phyloP scores from a whole-genome alignment of 2,113 vertebrate species.

The Sinosuthora webbiana region DNA sequence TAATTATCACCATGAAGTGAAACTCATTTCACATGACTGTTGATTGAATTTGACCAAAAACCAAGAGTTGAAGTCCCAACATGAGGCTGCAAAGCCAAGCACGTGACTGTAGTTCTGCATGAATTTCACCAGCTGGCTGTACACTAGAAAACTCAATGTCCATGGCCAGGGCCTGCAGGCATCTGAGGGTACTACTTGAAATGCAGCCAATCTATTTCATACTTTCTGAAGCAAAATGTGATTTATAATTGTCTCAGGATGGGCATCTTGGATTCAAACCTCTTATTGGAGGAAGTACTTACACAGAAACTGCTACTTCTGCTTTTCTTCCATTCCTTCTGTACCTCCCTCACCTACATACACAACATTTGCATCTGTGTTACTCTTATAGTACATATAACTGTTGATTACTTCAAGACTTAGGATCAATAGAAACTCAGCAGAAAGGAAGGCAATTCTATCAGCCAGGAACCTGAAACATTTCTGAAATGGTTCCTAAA shows the following conservation, averaged over 20 bases:
- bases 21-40: neutral
- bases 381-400: neutral
- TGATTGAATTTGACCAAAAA: neutral
- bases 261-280: neutral
- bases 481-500: slow-evolving; percentile 78
- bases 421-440: slow-evolving; percentile 39
- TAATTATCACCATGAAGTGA: neutral
- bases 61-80: neutral
- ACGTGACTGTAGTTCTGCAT: rapidly evolving
- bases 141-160: neutral
- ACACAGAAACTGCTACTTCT: neutral
- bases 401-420: slow-evolving; percentile 18
- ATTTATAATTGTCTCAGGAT: neutral
- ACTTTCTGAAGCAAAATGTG: neutral
- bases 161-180: neutral
- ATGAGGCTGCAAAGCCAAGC: neutral
- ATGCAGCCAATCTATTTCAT: neutral
- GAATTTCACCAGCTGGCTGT: neutral
- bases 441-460: slow-evolving; percentile 35
- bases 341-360: neutral
- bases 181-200: neutral
- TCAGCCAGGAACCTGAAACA: slow-evolving; percentile 60
- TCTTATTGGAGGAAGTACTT: neutral
- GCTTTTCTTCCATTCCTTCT: neutral
- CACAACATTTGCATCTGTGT: neutral